Percentiles rank a stretch among this genome's conserved stretches.
Evolutionary conservation across 2,113 vertebrate species (phyloP).

Genomic region (Apaloderma vittatum): DNA sequence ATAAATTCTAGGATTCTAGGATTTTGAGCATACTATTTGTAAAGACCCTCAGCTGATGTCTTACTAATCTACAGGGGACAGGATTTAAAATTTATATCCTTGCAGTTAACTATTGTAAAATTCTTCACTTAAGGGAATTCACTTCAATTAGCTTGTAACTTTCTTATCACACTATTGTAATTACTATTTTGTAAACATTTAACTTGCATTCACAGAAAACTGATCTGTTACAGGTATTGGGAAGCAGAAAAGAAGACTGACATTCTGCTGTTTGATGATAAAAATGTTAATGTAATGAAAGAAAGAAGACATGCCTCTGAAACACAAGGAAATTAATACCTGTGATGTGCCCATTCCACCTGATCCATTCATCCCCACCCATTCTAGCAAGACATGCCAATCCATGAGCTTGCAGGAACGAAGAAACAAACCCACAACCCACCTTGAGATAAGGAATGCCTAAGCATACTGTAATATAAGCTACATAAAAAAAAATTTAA

Average conservation of each 20-base stretch:
- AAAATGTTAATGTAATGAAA: neutral
- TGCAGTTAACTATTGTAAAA: neutral
- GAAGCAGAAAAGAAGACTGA: neutral
- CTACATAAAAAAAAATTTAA: neutral
- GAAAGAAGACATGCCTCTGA: neutral
- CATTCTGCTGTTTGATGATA: neutral
- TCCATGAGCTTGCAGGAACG: neutral
- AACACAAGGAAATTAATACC: neutral
- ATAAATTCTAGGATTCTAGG: no score
- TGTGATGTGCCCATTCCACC: neutral
- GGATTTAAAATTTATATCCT: neutral
- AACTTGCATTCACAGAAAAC: neutral
- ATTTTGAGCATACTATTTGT: neutral
- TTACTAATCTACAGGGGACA: neutral
- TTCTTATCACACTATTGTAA: neutral
- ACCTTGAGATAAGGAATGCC: neutral
- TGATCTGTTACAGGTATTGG: neutral
- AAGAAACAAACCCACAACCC: neutral
- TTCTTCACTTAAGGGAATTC: neutral
- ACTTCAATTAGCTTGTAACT: neutral
- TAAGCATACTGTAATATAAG: neutral
- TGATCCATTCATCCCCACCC: neutral
- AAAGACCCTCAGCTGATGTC: neutral
- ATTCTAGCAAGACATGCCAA: neutral
- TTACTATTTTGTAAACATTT: neutral